These are phyloP conservation scores for Drosophila testacea DNA, from an alignment of 2,888 invertebrate genomes.

Conservation along the genomic window DNA sequence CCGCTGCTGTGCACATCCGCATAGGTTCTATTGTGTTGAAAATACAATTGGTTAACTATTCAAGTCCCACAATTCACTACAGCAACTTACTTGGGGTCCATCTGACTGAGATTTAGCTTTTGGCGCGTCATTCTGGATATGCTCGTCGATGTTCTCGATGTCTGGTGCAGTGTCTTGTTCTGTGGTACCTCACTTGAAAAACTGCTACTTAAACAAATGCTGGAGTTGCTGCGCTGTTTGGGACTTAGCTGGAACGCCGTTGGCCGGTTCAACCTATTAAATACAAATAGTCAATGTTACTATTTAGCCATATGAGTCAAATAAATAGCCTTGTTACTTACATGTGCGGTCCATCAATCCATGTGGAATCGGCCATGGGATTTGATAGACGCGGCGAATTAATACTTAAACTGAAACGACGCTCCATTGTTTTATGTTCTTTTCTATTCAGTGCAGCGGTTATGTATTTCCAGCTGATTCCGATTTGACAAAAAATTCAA, in stretches of 20 bases:
- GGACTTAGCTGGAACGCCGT: conserved; percentile 62
- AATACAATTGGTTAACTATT: not conserved
- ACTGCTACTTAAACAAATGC: conserved; percentile 26
- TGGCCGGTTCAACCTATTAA: conserved; percentile 21
- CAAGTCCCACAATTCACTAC: not conserved
- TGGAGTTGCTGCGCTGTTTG: conserved; percentile 61
- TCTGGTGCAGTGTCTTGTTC: conserved; percentile 36
- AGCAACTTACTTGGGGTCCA: conserved; percentile 81
- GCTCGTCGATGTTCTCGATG: conserved; percentile 23
- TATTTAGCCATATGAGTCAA: conserved; percentile 1
- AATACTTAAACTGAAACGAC: conserved; percentile 75
- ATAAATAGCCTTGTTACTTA: conserved; percentile 40
- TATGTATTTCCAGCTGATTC: conserved; percentile 2
- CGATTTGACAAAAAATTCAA: not conserved
- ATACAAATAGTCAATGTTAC: not conserved
- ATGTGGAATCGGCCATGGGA: conserved; percentile 84
- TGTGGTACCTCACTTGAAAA: conserved; percentile 22
- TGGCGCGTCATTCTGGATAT: conserved; percentile 53
- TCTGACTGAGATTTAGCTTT: conserved; percentile 67
- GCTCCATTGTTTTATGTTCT: conserved; percentile 56
- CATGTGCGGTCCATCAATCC: conserved; percentile 74
- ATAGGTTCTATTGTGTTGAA: conserved; percentile 75
- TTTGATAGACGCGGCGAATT: conserved; percentile 67
- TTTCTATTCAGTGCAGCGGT: not conserved
- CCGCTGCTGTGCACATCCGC: conserved; percentile 87